Conservation (phyloP, 2,797 vertebrate genomes). For the Lophotriccus pileatus region DNA sequence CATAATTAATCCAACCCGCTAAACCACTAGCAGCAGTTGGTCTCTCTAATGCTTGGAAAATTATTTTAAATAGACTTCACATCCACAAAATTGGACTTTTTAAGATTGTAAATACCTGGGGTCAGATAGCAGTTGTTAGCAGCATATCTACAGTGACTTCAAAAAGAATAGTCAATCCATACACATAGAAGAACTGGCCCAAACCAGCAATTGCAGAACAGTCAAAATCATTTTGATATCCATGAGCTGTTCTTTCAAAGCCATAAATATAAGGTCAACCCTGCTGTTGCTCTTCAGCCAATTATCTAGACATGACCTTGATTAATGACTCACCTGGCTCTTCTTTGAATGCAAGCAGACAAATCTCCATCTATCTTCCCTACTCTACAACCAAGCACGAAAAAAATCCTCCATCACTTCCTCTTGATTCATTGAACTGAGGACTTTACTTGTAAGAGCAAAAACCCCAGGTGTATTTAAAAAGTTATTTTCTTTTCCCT, state of each 20-base stretch:
- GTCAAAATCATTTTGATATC: not conserved
- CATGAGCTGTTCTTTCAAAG: not conserved
- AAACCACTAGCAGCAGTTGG: conserved; percentile 8
- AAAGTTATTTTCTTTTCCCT: not conserved
- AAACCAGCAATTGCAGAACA: not conserved
- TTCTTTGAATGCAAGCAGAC: not conserved
- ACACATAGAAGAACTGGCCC: not conserved
- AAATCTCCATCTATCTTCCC: not conserved
- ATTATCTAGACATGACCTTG: not conserved
- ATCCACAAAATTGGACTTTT: not conserved
- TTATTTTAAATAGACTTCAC: conserved; percentile 20
- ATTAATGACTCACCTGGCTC: not conserved
- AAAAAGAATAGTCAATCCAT: not conserved
- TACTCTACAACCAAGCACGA: not conserved
- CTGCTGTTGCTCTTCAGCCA: not conserved
- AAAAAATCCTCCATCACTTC: not conserved
- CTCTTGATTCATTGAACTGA: not conserved
- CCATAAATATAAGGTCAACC: not conserved
- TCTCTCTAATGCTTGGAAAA: conserved; percentile 28
- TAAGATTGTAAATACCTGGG: not conserved
- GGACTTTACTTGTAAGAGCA: not conserved
- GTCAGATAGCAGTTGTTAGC: not conserved
- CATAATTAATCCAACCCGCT: conserved; percentile 23
- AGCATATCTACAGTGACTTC: not conserved
- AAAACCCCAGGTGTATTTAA: not conserved